Evolutionary conservation across 2,888 invertebrate species (phyloP), one percentile per base, ranked within the genome.

Genomic region (Strigamia crassipes): DNA sequence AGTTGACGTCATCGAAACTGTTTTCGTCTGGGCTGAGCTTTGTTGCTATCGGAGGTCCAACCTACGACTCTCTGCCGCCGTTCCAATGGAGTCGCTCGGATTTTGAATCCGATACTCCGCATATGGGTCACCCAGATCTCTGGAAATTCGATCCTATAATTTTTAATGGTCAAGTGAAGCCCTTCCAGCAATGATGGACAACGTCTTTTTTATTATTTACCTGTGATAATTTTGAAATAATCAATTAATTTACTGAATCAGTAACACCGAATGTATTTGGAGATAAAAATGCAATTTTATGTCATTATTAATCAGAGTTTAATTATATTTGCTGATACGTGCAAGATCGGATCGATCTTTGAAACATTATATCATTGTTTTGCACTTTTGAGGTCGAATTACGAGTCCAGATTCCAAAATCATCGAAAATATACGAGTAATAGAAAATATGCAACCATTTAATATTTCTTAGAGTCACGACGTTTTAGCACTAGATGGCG

Each of bases 1-100:
- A 87, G 86, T 85, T 87, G 51, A 87, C 88, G 13, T 86, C 85
- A 82, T 85, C 82, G 80, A 83, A 84, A 10, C 82, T 88, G 82
- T 85, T 86, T 82, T 85, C 86, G 34, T 21, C n/a, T 84, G 85
- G 85, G 1, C 42, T 83, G 51, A 56, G 81, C 23, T 81, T 83
- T 27, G 61, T 82, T n/a, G 83, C 81, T 77, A 77, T 79, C 18
- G 77, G 82, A n/a, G 83, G 83, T 15, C 91, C 91, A 10, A 90
- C 93, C 0, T 89, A 90, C 87, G 89, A 92, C 81, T 87, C 88
- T n/a, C 88, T 92, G 77, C 92, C 93, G 81, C 91, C 93, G 0
- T 96, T 95, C 88, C 91, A 91, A 85, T 95, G 95, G 95, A 92
- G 92, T 81, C 91, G 90, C 80, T 91, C 92, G 83, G 92, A 90